These are phyloP conservation scores for Drosophila ficusphila DNA, from an alignment of 1,140 invertebrate genomes.

Conservation along the genomic window DNA sequence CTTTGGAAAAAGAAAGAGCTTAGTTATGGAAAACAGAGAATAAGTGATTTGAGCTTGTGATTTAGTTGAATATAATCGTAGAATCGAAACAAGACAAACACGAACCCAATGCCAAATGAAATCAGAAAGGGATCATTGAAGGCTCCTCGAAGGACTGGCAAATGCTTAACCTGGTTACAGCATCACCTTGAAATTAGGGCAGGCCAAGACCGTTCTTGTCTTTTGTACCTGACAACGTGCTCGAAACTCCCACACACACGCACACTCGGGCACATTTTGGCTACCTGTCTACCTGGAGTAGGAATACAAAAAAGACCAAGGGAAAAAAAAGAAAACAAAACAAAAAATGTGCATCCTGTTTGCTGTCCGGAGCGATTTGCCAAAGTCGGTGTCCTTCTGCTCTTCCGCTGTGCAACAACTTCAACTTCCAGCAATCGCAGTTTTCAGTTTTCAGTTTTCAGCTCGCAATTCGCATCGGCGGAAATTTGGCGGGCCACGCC, in stretches of 20 bases:
- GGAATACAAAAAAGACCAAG: not conserved
- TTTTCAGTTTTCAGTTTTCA: too few relatives aligned
- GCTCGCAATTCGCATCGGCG: constrained; percentile 3
- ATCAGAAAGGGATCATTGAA: not conserved
- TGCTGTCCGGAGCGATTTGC: constrained; percentile 18
- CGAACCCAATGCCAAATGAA: not conserved
- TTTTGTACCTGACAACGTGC: constrained; percentile 21
- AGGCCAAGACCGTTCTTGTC: constrained; percentile 26
- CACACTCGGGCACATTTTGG: not conserved
- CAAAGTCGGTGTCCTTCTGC: constrained; percentile 68
- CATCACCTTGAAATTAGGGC: constrained; percentile 33
- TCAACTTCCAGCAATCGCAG: constrained; percentile 19
- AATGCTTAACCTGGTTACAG: constrained; percentile 5
- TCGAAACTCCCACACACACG: not conserved
- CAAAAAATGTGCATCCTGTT: constrained; percentile 70
- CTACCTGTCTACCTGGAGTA: constrained; percentile 50
- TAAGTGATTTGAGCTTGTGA: too few relatives aligned
- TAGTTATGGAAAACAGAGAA: too few relatives aligned
- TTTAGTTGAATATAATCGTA: too few relatives aligned
- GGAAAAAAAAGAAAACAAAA: not conserved
- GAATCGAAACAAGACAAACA: too few relatives aligned
- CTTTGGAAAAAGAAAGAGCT: too few relatives aligned
- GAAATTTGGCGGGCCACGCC: constrained; percentile 27
- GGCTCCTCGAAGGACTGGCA: not conserved
- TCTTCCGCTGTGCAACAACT: constrained; percentile 66